Evolutionary conservation across 2,113 vertebrate species (phyloP).

Genomic region (Sturnus vulgaris): DNA sequence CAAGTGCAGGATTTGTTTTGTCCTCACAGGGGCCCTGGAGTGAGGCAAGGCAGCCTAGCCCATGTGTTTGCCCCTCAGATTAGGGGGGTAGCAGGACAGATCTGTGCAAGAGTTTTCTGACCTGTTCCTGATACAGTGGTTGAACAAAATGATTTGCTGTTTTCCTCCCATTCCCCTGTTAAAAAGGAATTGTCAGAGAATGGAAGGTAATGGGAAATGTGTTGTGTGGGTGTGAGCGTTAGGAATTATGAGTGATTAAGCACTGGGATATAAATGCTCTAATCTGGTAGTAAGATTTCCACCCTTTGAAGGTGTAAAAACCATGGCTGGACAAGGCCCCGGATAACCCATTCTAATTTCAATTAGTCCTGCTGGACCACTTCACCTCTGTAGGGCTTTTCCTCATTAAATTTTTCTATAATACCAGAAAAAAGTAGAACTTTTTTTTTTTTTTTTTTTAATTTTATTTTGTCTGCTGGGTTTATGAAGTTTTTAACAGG

Average conservation of each 20-base stretch:
- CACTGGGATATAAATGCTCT: neutral
- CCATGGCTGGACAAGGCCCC: neutral
- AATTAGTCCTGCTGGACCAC: neutral
- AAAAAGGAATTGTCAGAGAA: neutral
- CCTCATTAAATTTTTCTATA: neutral
- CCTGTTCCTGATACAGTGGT: fast-evolving
- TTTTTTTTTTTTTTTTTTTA: neutral
- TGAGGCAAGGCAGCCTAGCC: neutral
- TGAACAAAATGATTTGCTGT: neutral
- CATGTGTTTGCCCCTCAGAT: neutral
- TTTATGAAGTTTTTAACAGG: neutral
- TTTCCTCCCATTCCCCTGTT: neutral
- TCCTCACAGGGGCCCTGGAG: neutral
- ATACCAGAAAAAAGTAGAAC: too few relatives aligned
- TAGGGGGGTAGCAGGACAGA: neutral
- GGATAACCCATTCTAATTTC: neutral
- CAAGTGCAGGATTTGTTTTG: neutral
- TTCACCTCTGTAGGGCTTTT: neutral
- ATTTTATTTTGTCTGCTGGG: neutral
- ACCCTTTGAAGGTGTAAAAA: neutral
- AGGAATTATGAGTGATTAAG: neutral
- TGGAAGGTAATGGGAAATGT: fast-evolving
- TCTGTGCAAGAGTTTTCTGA: neutral
- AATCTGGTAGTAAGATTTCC: neutral
- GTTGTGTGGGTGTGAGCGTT: neutral